Conservation (phyloP, 2,888 invertebrate genomes). For the Liodrosophila aerea region DNA sequence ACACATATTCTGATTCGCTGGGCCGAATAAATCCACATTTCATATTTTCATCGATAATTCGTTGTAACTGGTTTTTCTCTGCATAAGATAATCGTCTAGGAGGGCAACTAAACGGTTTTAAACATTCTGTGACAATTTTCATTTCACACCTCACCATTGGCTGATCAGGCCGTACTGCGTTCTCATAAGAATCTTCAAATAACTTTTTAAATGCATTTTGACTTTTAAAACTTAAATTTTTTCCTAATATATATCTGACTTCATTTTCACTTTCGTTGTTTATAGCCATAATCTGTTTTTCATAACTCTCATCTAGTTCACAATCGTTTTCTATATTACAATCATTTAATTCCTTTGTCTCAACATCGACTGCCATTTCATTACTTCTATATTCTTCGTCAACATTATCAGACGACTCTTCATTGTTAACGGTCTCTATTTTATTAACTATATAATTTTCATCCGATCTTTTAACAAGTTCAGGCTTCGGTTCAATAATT, state of each 20-base stretch:
- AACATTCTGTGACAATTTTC: neutral
- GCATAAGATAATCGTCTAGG: too few relatives aligned
- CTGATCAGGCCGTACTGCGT: neutral
- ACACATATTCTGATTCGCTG: too few relatives aligned
- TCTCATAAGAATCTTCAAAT: neutral
- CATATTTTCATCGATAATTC: too few relatives aligned
- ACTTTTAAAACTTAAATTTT: neutral
- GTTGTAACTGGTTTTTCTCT: too few relatives aligned
- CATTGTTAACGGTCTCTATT: constrained; percentile 1
- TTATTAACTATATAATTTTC: neutral
- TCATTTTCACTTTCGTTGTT: neutral
- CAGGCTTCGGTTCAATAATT: too few relatives aligned
- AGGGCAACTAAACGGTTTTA: neutral
- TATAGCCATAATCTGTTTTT: too few relatives aligned
- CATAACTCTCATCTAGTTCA: too few relatives aligned
- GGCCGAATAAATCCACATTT: too few relatives aligned
- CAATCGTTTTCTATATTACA: too few relatives aligned
- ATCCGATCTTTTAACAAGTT: too few relatives aligned
- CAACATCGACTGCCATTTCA: neutral
- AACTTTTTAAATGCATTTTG: neutral
- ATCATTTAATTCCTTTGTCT: too few relatives aligned
- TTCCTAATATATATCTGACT: neutral
- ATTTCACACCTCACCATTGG: neutral
- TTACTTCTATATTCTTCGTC: neutral
- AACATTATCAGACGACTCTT: neutral